phyloP scores from a whole-genome alignment of 2,797 vertebrate species.

The Anas georgica region DNA sequence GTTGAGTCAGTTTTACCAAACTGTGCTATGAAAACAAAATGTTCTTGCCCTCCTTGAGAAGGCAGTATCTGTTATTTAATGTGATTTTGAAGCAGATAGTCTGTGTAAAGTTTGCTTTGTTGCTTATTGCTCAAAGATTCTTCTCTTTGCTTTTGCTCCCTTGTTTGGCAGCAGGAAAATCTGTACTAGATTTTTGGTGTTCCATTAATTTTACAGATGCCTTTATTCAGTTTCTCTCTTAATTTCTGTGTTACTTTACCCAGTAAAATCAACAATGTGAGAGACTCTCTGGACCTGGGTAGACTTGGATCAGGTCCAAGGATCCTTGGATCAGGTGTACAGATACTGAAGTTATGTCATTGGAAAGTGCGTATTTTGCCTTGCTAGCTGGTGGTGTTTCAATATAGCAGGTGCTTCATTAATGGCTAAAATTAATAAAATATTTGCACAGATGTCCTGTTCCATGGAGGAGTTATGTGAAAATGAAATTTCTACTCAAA shows the following conservation, averaged over 20 bases:
- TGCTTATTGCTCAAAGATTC: not conserved
- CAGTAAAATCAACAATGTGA: not conserved
- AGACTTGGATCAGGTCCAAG: not conserved
- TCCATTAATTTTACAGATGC: not conserved
- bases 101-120: not conserved
- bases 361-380: not conserved
- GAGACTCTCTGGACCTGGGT: not conserved
- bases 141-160: not conserved
- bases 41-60: not conserved
- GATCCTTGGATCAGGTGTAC: not conserved
- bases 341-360: not conserved
- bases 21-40: slow-evolving; percentile 47
- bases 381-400: not conserved
- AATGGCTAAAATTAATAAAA: not conserved
- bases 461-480: not conserved
- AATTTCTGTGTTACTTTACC: not conserved
- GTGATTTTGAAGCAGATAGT: slow-evolving; percentile 4
- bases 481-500: not conserved
- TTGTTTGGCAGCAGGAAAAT: not conserved
- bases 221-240: not conserved
- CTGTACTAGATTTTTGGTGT: not conserved
- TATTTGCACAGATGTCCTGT: not conserved
- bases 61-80: slow-evolving; percentile 8
- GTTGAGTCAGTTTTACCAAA: slow-evolving; percentile 54
- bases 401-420: not conserved